Conservation (phyloP, 2,113 vertebrate species). For the Corvus moneduloides region DNA sequence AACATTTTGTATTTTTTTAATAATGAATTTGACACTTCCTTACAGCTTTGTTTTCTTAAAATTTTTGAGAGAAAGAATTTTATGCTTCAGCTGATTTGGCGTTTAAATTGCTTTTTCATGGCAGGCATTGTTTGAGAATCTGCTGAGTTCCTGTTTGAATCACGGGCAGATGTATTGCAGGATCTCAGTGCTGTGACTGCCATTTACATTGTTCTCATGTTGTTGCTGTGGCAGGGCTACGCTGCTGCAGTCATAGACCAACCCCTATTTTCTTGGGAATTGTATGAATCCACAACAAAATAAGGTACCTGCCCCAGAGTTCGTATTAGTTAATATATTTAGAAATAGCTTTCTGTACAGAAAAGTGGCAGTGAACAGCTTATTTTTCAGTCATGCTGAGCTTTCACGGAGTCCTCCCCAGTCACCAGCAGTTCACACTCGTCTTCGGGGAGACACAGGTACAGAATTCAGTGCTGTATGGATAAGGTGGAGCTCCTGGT, state of each 20-base stretch:
- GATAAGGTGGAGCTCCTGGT: neutral
- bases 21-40: neutral
- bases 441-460: neutral
- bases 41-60: neutral
- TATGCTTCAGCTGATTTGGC: neutral
- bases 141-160: conserved; percentile 25
- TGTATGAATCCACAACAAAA: neutral
- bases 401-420: neutral
- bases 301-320: neutral
- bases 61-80: neutral
- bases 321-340: neutral
- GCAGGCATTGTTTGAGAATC: conserved; percentile 7
- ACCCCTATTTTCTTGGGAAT: neutral
- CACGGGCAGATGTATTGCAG: neutral
- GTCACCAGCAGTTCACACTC: neutral
- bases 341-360: neutral
- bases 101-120: neutral
- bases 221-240: neutral
- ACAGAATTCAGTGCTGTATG: neutral
- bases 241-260: neutral
- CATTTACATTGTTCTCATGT: neutral
- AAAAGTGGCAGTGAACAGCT: neutral
- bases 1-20: neutral
- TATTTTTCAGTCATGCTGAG: neutral
- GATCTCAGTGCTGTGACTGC: neutral